These are phyloP conservation scores for Pyralis farinalis DNA, from an alignment of 2,888 invertebrate species.

Conservation along the genomic window DNA sequence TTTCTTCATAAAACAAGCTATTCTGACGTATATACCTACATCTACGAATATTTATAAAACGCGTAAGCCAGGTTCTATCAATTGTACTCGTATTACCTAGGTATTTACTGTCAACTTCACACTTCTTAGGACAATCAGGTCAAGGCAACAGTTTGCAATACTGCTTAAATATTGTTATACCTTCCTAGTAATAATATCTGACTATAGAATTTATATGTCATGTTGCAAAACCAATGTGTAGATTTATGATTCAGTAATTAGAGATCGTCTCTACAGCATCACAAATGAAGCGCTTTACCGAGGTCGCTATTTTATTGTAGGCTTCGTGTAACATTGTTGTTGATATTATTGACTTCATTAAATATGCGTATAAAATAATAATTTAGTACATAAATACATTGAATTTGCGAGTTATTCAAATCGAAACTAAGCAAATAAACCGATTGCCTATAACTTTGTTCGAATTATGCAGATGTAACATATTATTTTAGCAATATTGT, in stretches of 20 bases:
- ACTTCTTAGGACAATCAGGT: conserved; percentile 1
- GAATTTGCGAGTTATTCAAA: too few species aligned
- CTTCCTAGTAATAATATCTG: conserved; percentile 6
- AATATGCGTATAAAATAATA: background rate
- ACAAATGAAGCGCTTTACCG: background rate
- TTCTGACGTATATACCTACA: too few species aligned
- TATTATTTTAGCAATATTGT: too few species aligned
- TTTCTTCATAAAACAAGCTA: too few species aligned
- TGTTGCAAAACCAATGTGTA: conserved; percentile 8
- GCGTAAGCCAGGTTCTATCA: too few species aligned
- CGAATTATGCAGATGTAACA: too few species aligned
- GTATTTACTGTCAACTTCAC: conserved; percentile 1
- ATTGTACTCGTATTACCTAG: too few species aligned
- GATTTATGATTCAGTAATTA: conserved; percentile 8
- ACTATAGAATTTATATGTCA: conserved; percentile 6
- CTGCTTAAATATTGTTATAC: conserved; percentile 5
- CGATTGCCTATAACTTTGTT: too few species aligned
- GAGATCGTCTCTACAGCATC: background rate
- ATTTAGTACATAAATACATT: too few species aligned
- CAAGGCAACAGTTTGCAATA: conserved; percentile 5
- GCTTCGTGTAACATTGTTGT: background rate
- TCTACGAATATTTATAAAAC: background rate
- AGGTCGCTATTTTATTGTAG: background rate
- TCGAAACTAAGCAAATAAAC: too few species aligned
- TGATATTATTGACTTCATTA: background rate